Percentiles rank a stretch among this genome's conserved stretches.
phyloP scores from a whole-genome alignment of 64 coral and sea anemone species.

The Montipora foliosa region DNA sequence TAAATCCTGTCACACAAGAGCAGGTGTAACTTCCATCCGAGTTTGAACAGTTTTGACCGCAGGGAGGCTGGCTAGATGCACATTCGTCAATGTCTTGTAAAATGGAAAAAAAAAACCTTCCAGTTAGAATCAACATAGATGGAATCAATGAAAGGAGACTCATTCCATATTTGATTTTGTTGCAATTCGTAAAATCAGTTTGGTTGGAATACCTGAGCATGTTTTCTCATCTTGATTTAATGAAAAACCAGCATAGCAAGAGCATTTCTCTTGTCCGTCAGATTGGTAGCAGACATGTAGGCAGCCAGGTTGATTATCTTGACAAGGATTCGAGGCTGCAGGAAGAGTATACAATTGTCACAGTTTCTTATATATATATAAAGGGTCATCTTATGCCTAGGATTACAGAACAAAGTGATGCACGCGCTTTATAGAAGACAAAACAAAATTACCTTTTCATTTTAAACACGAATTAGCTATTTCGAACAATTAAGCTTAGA shows the following conservation, averaged over 20 bases:
- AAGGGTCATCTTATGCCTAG: too few relatives aligned
- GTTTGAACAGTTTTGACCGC: conserved; percentile 47
- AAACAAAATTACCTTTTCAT: too few relatives aligned
- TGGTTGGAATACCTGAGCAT: conserved; percentile 33
- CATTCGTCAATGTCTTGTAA: conserved; percentile 65
- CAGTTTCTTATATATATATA: too few relatives aligned
- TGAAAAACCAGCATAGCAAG: conserved; percentile 33
- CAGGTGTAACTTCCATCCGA: conserved; percentile 32
- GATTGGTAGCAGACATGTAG: conserved; percentile 47
- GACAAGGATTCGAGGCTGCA: conserved; percentile 33
- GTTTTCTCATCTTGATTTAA: conserved; percentile 44
- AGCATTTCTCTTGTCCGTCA: conserved; percentile 27
- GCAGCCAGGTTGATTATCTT: conserved; percentile 22
- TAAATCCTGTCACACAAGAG: conserved; percentile 27
- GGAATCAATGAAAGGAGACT: too few relatives aligned
- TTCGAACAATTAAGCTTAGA: too few relatives aligned
- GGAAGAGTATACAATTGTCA: neutral
- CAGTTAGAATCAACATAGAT: too few relatives aligned
- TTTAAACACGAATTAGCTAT: too few relatives aligned
- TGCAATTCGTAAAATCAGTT: neutral
- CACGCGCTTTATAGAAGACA: too few relatives aligned
- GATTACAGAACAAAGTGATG: too few relatives aligned
- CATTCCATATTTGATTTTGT: neutral
- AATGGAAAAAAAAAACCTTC: neutral
- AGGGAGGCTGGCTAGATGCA: neutral